Evolutionary conservation across 2,888 invertebrate species (phyloP).

Genomic region (Herminia tarsipennalis): DNA sequence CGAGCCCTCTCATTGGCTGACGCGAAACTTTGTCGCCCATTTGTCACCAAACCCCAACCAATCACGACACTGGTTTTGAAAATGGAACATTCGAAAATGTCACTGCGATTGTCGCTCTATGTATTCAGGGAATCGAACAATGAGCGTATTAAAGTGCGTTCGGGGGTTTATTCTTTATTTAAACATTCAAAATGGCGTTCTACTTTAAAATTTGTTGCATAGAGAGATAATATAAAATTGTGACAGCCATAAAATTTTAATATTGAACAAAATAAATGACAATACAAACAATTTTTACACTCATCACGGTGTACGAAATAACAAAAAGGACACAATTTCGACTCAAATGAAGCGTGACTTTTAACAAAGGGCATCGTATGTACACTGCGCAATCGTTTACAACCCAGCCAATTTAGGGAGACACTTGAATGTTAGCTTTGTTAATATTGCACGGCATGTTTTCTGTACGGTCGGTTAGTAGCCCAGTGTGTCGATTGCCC

Average conservation of each 20-base stretch:
- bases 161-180: slow-evolving; percentile 43
- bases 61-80: slow-evolving; percentile 60
- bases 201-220: slow-evolving; percentile 8
- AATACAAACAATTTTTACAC: slow-evolving; percentile 76
- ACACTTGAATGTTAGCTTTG: slow-evolving; percentile 8
- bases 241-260: slow-evolving; percentile 45
- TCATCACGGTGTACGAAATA: slow-evolving; percentile 74
- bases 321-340: slow-evolving; percentile 83
- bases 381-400: slow-evolving; percentile 67
- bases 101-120: slow-evolving; percentile 66
- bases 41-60: slow-evolving; percentile 82
- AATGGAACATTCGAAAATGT: slow-evolving; percentile 75
- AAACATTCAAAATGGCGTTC: slow-evolving; percentile 43
- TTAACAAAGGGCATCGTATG: slow-evolving; percentile 75
- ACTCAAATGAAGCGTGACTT: slow-evolving; percentile 82
- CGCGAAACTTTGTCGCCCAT: slow-evolving; percentile 75
- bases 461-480: slow-evolving; percentile 52
- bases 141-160: slow-evolving; percentile 27
- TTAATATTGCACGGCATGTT: slow-evolving; percentile 35
- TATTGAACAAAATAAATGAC: slow-evolving; percentile 45
- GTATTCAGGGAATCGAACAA: slow-evolving; percentile 30
- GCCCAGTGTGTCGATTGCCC: slow-evolving; percentile 73
- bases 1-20: slow-evolving; percentile 63
- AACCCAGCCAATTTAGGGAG: slow-evolving; percentile 55
- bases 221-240: slow-evolving; percentile 11